Conservation (phyloP, 2,888 invertebrate genomes). For the Nysson spinosus region DNA sequence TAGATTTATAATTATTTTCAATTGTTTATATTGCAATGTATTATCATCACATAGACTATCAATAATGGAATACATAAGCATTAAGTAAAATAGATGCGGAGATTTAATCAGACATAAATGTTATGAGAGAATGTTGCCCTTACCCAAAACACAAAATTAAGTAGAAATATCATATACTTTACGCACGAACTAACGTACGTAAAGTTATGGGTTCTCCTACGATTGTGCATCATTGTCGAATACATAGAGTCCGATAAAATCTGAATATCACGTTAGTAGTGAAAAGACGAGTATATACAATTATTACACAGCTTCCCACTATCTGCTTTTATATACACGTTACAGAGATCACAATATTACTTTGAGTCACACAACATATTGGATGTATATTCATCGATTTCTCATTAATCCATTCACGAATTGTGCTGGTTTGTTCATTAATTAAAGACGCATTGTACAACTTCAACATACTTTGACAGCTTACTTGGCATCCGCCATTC, state of each 20-base stretch:
- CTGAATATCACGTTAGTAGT: constrained; percentile 5
- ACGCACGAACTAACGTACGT: constrained; percentile 92
- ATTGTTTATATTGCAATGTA: not conserved
- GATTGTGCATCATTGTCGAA: constrained; percentile 75
- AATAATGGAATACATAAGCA: no score
- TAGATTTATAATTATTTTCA: not conserved
- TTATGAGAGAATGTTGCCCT: no score
- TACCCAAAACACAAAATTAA: constrained; percentile 95
- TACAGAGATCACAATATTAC: constrained; percentile 15
- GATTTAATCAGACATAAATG: not conserved
- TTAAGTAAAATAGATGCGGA: no score
- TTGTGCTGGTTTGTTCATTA: constrained; percentile 18
- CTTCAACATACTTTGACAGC: constrained; percentile 59
- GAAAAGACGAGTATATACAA: constrained; percentile 5
- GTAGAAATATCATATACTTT: constrained; percentile 92
- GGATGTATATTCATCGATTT: constrained; percentile 12
- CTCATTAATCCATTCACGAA: constrained; percentile 15
- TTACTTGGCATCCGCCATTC: constrained; percentile 56
- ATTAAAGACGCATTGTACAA: constrained; percentile 29
- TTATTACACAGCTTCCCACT: constrained; percentile 14
- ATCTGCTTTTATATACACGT: constrained; percentile 25
- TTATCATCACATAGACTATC: not conserved
- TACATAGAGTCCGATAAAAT: constrained; percentile 17
- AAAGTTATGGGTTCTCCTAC: constrained; percentile 84
- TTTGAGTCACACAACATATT: constrained; percentile 35